A percentile compares a stretch with the other conserved stretches of the same genome.
phyloP scores from a whole-genome alignment of 2,888 invertebrate species.

The Caenorhabditis uteleia region DNA sequence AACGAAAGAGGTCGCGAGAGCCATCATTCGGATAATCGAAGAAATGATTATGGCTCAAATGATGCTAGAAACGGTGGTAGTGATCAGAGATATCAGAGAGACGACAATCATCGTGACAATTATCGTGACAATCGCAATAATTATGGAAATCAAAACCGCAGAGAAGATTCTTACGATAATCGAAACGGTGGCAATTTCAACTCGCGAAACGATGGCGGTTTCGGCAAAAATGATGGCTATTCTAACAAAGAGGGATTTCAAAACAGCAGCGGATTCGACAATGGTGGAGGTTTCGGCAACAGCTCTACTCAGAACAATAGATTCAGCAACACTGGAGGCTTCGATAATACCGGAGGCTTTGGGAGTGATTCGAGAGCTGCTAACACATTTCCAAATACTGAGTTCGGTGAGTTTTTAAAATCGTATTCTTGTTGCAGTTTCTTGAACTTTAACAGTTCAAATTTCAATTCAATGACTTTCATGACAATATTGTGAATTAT shows the following conservation, averaged over 20 bases:
- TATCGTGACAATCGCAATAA: neutral
- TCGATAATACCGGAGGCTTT: neutral
- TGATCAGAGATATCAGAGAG: neutral
- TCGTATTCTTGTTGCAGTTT: no score
- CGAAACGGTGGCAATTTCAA: neutral
- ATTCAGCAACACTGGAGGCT: slow-evolving; percentile 4
- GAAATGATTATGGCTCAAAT: no score
- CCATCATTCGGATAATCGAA: no score
- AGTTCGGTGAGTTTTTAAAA: no score
- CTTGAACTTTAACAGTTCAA: no score
- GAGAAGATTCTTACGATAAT: neutral
- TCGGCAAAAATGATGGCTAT: neutral
- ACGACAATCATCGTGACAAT: neutral
- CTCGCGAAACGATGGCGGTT: neutral
- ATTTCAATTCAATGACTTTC: no score
- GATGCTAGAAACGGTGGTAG: neutral
- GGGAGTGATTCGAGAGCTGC: slow-evolving; percentile 1
- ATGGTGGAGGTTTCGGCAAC: slow-evolving; percentile 18
- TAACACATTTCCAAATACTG: no score
- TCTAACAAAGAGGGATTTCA: neutral
- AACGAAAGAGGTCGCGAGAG: no score
- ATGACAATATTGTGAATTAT: no score
- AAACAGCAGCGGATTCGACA: slow-evolving; percentile 9
- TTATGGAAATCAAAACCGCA: neutral
- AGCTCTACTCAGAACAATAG: slow-evolving; percentile 9